Percentiles rank a stretch among this genome's conserved stretches.
phyloP scores from a whole-genome alignment of 1,140 invertebrate genomes.

The Scylla paramamosain region DNA sequence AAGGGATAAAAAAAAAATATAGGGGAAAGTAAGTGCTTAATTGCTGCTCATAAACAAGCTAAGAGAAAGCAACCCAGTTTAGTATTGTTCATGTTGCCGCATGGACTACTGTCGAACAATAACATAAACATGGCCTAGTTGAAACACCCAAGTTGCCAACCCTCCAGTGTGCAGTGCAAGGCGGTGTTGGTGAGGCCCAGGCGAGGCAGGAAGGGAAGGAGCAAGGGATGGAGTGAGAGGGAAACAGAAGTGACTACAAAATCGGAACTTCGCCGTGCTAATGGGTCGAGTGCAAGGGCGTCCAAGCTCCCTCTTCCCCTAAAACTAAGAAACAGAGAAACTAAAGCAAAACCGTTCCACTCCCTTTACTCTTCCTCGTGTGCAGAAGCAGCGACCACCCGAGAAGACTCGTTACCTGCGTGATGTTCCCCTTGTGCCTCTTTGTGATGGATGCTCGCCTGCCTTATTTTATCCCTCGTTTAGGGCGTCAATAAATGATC shows the following conservation, averaged over 20 bases:
- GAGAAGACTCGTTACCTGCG: not conserved
- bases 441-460: not conserved
- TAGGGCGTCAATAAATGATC: not conserved
- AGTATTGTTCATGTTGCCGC: too few species aligned
- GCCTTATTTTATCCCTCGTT: not conserved
- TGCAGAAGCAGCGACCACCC: not conserved
- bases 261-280: not conserved
- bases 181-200: not conserved
- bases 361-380: not conserved
- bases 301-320: not conserved
- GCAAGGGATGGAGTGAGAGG: not conserved
- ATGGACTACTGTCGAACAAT: too few species aligned
- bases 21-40: too few species aligned
- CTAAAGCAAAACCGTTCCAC: not conserved
- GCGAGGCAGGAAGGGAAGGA: not conserved
- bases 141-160: too few species aligned
- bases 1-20: too few species aligned
- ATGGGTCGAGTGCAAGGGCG: not conserved
- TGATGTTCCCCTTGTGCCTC: not conserved
- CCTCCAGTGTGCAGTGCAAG: not conserved
- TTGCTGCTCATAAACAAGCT: too few species aligned
- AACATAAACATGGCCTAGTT: too few species aligned
- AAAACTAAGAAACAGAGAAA: not conserved
- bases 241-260: not conserved
- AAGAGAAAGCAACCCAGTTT: too few species aligned